Percentiles rank a stretch among this genome's conserved stretches.
phyloP scores from a whole-genome alignment of 2,113 vertebrate genomes.

The Artemisiospiza belli region DNA sequence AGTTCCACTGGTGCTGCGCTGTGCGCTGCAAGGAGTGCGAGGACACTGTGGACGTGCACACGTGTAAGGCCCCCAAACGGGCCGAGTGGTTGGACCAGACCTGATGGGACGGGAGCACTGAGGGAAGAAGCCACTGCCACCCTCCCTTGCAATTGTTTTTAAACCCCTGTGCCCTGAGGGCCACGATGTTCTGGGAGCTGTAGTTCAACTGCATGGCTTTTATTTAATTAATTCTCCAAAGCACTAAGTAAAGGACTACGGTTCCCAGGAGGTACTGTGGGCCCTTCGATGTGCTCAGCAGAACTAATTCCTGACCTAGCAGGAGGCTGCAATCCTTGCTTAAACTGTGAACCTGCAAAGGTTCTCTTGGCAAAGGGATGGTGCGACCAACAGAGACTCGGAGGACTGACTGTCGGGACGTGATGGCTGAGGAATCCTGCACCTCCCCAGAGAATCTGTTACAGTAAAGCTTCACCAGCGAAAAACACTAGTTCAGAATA shows the following conservation, averaged over 20 bases:
- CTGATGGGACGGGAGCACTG: conserved; percentile 47
- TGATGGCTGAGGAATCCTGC: background rate
- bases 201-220: conserved; percentile 89
- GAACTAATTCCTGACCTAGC: conserved; percentile 30
- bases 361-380: background rate
- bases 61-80: conserved; percentile 93
- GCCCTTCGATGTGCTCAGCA: conserved; percentile 65
- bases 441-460: background rate
- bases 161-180: conserved; percentile 69
- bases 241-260: conserved; percentile 79
- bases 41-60: conserved; percentile 93
- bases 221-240: conserved; percentile 83
- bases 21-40: conserved; percentile 95
- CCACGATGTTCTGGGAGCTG: conserved; percentile 80
- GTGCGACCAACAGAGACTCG: rapidly evolving
- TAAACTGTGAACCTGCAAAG: conserved; percentile 43
- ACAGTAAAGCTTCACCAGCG: background rate
- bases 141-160: background rate
- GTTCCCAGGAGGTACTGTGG: conserved; percentile 70
- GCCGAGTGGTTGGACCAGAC: conserved; percentile 92
- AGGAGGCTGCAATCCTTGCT: conserved; percentile 31
- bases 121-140: background rate
- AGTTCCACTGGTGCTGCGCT: conserved; percentile 98
- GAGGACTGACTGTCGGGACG: rapidly evolving
- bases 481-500: background rate